These are phyloP conservation scores for Cyprinodon brontotheroides DNA, from an alignment of 2,113 vertebrate species.

Conservation along the genomic window DNA sequence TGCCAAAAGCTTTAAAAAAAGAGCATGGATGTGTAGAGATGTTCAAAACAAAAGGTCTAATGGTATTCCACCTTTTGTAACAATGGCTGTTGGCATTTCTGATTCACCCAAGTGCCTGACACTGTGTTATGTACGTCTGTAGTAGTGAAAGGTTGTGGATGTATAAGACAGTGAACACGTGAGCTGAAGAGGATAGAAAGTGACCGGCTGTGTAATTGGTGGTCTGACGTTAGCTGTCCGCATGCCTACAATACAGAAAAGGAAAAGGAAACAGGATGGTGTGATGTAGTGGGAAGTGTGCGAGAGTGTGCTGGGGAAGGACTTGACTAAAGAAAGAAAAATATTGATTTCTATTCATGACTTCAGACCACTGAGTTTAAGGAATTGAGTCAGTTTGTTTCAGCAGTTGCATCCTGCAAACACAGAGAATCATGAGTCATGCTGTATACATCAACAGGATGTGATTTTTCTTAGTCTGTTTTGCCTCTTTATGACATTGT, in stretches of 20 bases:
- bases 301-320: neutral
- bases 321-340: neutral
- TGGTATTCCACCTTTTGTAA: slow-evolving; percentile 41
- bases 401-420: neutral
- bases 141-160: slow-evolving; percentile 15
- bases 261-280: neutral
- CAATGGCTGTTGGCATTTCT: slow-evolving; percentile 35
- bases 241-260: slow-evolving; percentile 38
- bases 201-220: slow-evolving; percentile 60
- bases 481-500: neutral
- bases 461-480: slow-evolving; percentile 1
- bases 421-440: slow-evolving; percentile 6
- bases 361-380: neutral
- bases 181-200: slow-evolving; percentile 48
- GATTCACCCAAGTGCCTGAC: slow-evolving; percentile 49
- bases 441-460: neutral
- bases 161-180: slow-evolving; percentile 19
- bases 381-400: neutral
- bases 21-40: neutral
- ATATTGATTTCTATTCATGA: neutral
- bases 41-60: slow-evolving; percentile 9
- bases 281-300: neutral
- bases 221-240: slow-evolving; percentile 66
- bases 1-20: neutral
- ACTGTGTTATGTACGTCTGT: slow-evolving; percentile 19